These are phyloP conservation scores for Erinaceus europaeus DNA, from an alignment of 2,113 vertebrate genomes.

Conservation along the genomic window DNA sequence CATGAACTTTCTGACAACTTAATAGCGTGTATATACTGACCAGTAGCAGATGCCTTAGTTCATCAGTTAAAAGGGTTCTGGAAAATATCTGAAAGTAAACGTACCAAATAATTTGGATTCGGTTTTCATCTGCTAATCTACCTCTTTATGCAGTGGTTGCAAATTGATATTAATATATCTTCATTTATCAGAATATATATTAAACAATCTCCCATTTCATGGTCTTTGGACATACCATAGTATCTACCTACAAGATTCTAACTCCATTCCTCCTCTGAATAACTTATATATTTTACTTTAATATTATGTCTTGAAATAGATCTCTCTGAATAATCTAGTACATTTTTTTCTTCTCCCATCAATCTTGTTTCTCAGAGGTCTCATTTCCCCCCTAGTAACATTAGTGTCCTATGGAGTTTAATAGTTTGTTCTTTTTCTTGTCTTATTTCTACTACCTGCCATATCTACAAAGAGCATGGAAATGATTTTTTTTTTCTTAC, in stretches of 20 bases:
- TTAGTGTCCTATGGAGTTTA: not conserved
- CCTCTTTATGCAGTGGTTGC: not conserved
- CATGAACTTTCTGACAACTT: too few relatives aligned
- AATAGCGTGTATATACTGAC: too few relatives aligned
- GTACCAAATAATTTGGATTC: not conserved
- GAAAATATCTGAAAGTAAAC: too few relatives aligned
- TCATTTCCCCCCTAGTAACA: not conserved
- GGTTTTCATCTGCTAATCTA: not conserved
- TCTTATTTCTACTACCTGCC: not conserved
- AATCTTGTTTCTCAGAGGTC: not conserved
- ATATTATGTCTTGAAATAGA: not conserved
- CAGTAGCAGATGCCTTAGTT: too few relatives aligned
- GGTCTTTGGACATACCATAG: not conserved
- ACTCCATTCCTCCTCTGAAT: not conserved
- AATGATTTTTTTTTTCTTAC: too few relatives aligned
- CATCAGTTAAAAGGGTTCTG: too few relatives aligned
- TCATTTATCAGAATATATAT: not conserved
- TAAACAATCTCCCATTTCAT: not conserved
- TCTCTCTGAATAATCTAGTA: not conserved
- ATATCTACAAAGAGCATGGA: too few relatives aligned
- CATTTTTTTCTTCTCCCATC: too few relatives aligned
- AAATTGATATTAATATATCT: not conserved
- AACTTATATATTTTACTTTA: not conserved
- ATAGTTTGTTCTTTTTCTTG: not conserved
- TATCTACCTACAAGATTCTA: not conserved